These are phyloP conservation scores for Hydra vulgaris DNA, from an alignment of 30 jellyfish, hydroid and myxozoan genomes.

Conservation along the genomic window DNA sequence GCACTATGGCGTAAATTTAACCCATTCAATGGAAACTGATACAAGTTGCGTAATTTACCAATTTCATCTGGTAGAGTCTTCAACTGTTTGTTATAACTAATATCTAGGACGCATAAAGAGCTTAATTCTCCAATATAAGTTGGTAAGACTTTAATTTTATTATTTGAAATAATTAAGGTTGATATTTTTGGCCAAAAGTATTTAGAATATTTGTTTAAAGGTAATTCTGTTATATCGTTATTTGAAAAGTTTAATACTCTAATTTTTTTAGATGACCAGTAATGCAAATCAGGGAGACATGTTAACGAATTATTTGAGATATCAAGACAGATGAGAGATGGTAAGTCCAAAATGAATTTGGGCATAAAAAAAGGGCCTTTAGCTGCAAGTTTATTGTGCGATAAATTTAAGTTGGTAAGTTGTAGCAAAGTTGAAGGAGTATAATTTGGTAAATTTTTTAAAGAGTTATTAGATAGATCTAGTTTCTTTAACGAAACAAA, in stretches of 20 bases:
- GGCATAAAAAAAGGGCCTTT: slow-evolving; percentile 75
- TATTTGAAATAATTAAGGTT: slow-evolving; percentile 40
- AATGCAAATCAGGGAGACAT: slow-evolving; percentile 62
- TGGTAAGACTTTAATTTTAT: slow-evolving; percentile 45
- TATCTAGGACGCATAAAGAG: slow-evolving; percentile 37
- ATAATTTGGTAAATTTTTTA: slow-evolving; percentile 49
- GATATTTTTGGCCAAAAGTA: slow-evolving; percentile 31
- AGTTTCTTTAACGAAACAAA: slow-evolving; percentile 45
- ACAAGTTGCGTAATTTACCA: slow-evolving; percentile 47
- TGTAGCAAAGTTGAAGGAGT: slow-evolving; percentile 29
- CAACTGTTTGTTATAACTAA: slow-evolving; percentile 38
- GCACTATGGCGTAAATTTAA: slow-evolving; percentile 47
- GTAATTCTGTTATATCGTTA: slow-evolving; percentile 47
- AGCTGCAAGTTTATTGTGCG: slow-evolving; percentile 52
- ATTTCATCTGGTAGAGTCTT: slow-evolving; percentile 60
- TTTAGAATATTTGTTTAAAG: slow-evolving; percentile 23
- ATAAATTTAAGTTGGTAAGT: slow-evolving; percentile 37
- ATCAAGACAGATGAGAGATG: slow-evolving; percentile 36
- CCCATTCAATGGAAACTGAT: slow-evolving; percentile 54
- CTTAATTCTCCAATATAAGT: slow-evolving; percentile 40
- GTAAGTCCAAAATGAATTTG: slow-evolving; percentile 41
- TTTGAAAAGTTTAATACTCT: slow-evolving; percentile 43
- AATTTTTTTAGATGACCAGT: slow-evolving; percentile 57
- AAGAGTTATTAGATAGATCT: slow-evolving; percentile 47
- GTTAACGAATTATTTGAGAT: slow-evolving; percentile 60